Conservation (phyloP, 2,113 vertebrate genomes). For the Progne subis region DNA sequence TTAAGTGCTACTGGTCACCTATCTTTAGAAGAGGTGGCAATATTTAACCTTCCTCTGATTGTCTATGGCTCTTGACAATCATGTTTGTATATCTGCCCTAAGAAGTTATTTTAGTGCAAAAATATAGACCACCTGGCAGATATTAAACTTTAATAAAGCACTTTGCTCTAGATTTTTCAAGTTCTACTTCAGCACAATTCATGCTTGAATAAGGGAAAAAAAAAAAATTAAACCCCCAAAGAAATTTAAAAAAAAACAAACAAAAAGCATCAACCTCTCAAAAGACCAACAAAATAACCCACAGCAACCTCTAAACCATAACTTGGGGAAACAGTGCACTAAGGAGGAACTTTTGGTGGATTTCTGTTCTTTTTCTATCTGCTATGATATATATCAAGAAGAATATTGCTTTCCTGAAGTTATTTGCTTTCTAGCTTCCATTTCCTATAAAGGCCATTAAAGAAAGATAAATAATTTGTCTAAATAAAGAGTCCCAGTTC, state of each 20-base stretch:
- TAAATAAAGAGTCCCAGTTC: slow-evolving; percentile 52
- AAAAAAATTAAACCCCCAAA: not conserved
- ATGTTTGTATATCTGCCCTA: not conserved
- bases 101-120: not conserved
- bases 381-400: not conserved
- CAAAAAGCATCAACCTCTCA: not conserved
- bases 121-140: not conserved
- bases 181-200: not conserved
- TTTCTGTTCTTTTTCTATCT: slow-evolving; percentile 16
- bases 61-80: not conserved
- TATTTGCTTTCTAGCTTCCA: slow-evolving; percentile 15
- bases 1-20: not conserved
- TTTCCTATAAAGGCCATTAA: slow-evolving; percentile 61
- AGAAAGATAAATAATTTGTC: slow-evolving; percentile 61
- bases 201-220: not conserved
- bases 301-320: not conserved
- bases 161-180: not conserved
- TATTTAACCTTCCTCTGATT: not conserved
- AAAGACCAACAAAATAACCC: not conserved
- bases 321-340: not conserved
- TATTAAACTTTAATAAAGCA: not conserved
- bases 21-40: not conserved
- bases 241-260: rapidly evolving
- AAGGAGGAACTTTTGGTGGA: not conserved
- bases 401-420: slow-evolving; percentile 29